Conservation (phyloP, 1,140 invertebrate species). For the Drosophila sulfurigaster region DNA sequence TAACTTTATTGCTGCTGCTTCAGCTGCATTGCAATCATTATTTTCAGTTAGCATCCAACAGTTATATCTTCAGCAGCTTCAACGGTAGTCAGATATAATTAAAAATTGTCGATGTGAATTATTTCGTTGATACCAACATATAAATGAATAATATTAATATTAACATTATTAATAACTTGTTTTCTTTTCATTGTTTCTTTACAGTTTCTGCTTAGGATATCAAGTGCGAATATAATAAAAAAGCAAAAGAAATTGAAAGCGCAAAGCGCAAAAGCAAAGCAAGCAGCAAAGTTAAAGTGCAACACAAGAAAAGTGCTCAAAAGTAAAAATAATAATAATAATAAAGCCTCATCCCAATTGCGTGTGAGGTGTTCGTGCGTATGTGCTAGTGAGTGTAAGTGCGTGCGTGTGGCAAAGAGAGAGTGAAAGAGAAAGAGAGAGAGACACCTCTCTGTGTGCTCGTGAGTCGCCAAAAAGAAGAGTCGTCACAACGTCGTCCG, state of each 20-base stretch:
- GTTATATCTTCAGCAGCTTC: background rate
- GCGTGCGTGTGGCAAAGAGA: slow-evolving; percentile 25
- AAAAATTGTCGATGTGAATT: no score
- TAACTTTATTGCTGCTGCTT: background rate
- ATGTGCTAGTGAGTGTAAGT: slow-evolving; percentile 45
- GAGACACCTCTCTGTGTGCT: slow-evolving; percentile 1
- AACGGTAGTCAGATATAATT: background rate
- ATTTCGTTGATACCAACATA: no score
- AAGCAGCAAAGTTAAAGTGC: slow-evolving; percentile 40
- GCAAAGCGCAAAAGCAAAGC: slow-evolving; percentile 18
- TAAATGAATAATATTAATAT: background rate
- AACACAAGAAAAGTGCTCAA: slow-evolving; percentile 51
- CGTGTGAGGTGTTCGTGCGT: slow-evolving; percentile 34
- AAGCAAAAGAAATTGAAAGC: slow-evolving; percentile 40
- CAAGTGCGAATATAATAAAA: slow-evolving; percentile 47
- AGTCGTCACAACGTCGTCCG: slow-evolving; percentile 73
- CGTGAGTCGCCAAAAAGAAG: slow-evolving; percentile 25
- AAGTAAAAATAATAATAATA: slow-evolving; percentile 25
- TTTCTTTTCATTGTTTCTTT: slow-evolving; percentile 29
- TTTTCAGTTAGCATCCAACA: slow-evolving; percentile 24
- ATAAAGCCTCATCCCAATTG: slow-evolving; percentile 14
- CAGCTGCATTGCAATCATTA: background rate
- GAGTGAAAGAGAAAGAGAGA: background rate
- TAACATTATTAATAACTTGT: slow-evolving; percentile 10
- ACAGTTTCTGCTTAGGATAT: slow-evolving; percentile 57